Conservation (phyloP, 2,113 vertebrate genomes). For the Urocolius indicus region DNA sequence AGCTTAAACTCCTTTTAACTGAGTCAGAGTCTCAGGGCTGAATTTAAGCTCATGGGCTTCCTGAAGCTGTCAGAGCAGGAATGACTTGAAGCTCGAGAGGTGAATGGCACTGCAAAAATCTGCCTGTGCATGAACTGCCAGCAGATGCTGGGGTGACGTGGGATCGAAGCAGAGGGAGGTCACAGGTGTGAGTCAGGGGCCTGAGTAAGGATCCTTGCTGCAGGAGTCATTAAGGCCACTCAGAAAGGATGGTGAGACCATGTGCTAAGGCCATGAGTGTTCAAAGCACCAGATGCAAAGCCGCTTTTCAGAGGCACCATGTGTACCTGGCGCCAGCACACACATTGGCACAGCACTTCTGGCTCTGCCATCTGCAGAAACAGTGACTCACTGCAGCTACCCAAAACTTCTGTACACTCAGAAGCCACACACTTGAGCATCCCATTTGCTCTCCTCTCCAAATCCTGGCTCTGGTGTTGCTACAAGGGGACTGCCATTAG, state of each 20-base stretch:
- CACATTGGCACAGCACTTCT: accelerated
- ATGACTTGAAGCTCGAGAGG: background rate
- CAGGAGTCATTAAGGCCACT: background rate
- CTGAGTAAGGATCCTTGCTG: background rate
- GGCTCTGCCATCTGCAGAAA: background rate
- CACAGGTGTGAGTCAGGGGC: background rate
- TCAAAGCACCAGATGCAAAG: background rate
- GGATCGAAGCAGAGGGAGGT: background rate
- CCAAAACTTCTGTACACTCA: background rate
- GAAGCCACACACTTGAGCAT: background rate
- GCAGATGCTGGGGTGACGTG: background rate
- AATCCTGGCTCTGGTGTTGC: background rate
- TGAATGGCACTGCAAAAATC: background rate
- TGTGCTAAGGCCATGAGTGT: background rate
- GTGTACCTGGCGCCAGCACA: too few relatives aligned
- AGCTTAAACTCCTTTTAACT: background rate
- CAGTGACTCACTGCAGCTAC: background rate
- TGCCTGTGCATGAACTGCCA: background rate
- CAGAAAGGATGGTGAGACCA: background rate
- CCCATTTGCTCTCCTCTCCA: background rate
- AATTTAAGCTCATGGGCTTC: background rate
- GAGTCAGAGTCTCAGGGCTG: background rate
- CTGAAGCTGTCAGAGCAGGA: background rate
- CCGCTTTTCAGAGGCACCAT: background rate
- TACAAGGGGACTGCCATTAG: background rate